phyloP scores from a whole-genome alignment of 2,113 vertebrate genomes.

The Epinephelus lanceolatus region DNA sequence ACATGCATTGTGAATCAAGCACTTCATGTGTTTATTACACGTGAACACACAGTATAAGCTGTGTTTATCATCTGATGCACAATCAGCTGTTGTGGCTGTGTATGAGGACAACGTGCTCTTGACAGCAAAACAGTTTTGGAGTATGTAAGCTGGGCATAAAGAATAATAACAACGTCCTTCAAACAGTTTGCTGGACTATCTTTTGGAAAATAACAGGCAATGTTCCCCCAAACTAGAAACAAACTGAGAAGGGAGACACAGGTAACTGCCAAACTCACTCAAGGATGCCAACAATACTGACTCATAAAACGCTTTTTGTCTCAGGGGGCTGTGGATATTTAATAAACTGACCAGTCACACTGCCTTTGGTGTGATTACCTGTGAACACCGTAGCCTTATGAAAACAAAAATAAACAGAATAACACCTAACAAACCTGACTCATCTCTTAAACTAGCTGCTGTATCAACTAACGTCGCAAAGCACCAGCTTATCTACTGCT shows the following conservation, averaged over 20 bases:
- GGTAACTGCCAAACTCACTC: background rate
- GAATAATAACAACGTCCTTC: background rate
- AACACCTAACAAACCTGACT: background rate
- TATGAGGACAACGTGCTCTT: background rate
- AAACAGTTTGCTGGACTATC: background rate
- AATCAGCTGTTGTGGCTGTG: background rate
- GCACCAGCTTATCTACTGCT: slow-evolving; percentile 8
- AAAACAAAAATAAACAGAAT: background rate
- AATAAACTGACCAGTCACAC: background rate
- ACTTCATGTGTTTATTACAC: background rate
- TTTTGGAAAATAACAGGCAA: background rate
- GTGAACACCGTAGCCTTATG: background rate
- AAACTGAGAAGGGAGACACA: background rate
- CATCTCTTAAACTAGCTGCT: slow-evolving; percentile 2
- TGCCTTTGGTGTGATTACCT: background rate
- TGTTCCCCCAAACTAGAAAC: background rate
- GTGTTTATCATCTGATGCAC: background rate
- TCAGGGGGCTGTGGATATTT: background rate
- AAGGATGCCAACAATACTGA: background rate
- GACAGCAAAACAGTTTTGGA: background rate
- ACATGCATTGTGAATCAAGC: slow-evolving; percentile 3
- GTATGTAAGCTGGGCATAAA: background rate
- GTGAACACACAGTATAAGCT: background rate
- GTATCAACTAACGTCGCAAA: background rate
- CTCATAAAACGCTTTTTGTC: background rate